Evolutionary conservation across 2,113 vertebrate genomes (phyloP).

Genomic region (Indicator maculatus): DNA sequence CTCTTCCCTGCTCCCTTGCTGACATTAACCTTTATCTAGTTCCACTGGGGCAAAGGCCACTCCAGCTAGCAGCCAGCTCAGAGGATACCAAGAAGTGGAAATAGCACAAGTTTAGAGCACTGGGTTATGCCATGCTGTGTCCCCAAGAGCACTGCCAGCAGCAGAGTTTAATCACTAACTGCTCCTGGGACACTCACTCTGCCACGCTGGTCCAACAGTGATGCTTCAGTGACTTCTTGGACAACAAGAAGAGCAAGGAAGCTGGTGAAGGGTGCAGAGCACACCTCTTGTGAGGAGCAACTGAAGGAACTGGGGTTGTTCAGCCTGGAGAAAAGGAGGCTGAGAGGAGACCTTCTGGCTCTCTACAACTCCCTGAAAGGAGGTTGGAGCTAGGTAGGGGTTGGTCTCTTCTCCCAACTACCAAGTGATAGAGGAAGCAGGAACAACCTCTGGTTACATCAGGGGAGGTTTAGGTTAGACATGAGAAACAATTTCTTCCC

Average conservation of each 20-base stretch:
- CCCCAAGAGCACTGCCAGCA: neutral
- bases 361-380: too few species aligned
- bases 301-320: too few species aligned
- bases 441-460: too few species aligned
- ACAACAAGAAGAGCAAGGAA: neutral
- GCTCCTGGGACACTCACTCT: neutral
- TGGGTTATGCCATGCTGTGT: neutral
- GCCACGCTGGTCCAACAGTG: neutral
- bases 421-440: too few species aligned
- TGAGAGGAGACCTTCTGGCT: too few species aligned
- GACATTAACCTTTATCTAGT: neutral
- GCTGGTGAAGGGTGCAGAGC: too few species aligned
- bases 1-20: neutral
- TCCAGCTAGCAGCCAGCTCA: neutral
- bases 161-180: neutral
- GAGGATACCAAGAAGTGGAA: neutral
- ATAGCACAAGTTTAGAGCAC: conserved; percentile 11
- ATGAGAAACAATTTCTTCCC: too few species aligned
- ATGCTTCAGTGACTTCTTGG: neutral
- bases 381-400: too few species aligned
- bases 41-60: neutral
- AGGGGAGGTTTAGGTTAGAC: too few species aligned
- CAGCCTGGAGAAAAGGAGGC: too few species aligned
- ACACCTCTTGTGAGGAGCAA: too few species aligned
- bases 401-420: too few species aligned